Evolutionary conservation across 1,140 invertebrate species (phyloP).

Genomic region (Psilanteris sp.): DNA sequence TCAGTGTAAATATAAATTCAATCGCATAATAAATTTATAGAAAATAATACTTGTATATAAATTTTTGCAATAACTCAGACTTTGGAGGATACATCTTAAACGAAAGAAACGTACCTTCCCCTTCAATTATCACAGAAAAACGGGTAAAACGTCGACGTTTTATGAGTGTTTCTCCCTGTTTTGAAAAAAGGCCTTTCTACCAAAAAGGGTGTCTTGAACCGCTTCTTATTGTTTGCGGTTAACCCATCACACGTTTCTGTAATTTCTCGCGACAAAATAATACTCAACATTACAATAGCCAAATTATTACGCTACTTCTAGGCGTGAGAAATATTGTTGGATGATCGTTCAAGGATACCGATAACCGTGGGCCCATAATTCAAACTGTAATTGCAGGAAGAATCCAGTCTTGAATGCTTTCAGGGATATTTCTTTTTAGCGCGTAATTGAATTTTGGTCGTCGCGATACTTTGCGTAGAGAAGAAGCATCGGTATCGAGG

Average conservation of each 20-base stretch:
- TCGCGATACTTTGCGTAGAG: conserved; percentile 27
- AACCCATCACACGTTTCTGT: conserved; percentile 52
- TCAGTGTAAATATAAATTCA: too few relatives aligned
- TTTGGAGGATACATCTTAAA: conserved; percentile 4
- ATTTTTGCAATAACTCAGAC: too few relatives aligned
- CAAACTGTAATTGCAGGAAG: conserved; percentile 55
- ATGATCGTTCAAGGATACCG: conserved; percentile 16
- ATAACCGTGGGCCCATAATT: conserved; percentile 62
- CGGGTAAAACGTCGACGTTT: conserved; percentile 30
- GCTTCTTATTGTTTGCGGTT: conserved; percentile 61
- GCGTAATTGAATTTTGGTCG: conserved; percentile 56
- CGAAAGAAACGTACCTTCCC: conserved; percentile 41
- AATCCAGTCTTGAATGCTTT: conserved; percentile 1
- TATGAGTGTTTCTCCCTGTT: conserved; percentile 39
- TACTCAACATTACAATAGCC: conserved; percentile 26
- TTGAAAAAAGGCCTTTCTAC: conserved; percentile 15
- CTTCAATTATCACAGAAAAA: conserved; percentile 39
- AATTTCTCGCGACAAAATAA: conserved; percentile 39
- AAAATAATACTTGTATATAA: too few relatives aligned
- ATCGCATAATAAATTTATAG: too few relatives aligned
- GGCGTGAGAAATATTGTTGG: conserved; percentile 59
- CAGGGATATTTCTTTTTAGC: conserved; percentile 3
- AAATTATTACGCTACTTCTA: conserved; percentile 60
- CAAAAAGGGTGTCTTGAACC: conserved; percentile 45
- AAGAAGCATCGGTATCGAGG: conserved; percentile 47